phyloP scores from a whole-genome alignment of 2,888 invertebrate species.

The Allophyes oxyacanthae region DNA sequence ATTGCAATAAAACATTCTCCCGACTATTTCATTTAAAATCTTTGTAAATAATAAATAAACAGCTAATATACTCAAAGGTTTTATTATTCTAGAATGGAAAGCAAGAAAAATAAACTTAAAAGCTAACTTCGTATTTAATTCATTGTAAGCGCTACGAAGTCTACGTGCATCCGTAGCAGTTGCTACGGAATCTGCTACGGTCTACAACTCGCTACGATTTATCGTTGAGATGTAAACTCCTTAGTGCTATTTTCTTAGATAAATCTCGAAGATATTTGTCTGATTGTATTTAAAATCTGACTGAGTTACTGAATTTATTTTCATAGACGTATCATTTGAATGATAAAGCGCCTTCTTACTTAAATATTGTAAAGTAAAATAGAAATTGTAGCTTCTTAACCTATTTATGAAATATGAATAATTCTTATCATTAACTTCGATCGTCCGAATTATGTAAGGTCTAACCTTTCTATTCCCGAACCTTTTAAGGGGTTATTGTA shows the following conservation, averaged over 20 bases:
- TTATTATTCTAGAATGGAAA: constrained; percentile 8
- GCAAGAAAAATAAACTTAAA: constrained; percentile 29
- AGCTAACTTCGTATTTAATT: constrained; percentile 50
- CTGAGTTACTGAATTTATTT: not conserved
- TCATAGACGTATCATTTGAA: no score
- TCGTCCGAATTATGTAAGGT: no score
- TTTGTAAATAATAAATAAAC: constrained; percentile 1
- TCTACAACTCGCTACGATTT: constrained; percentile 44
- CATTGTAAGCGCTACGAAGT: constrained; percentile 49
- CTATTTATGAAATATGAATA: no score
- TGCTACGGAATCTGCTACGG: constrained; percentile 47
- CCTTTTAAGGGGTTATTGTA: no score
- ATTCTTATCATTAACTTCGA: no score
- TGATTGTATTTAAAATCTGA: constrained; percentile 3
- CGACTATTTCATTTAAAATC: not conserved
- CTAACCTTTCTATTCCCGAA: no score
- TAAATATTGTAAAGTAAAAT: no score
- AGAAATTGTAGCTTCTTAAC: no score
- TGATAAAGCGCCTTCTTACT: no score
- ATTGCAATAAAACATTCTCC: no score
- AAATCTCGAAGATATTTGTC: constrained; percentile 12
- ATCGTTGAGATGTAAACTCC: constrained; percentile 27
- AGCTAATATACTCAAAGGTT: not conserved
- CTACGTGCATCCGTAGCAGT: constrained; percentile 45
- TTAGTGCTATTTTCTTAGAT: constrained; percentile 15